Conservation (phyloP, 1,140 invertebrate species). For the Ptiloglossa arizonensis region DNA sequence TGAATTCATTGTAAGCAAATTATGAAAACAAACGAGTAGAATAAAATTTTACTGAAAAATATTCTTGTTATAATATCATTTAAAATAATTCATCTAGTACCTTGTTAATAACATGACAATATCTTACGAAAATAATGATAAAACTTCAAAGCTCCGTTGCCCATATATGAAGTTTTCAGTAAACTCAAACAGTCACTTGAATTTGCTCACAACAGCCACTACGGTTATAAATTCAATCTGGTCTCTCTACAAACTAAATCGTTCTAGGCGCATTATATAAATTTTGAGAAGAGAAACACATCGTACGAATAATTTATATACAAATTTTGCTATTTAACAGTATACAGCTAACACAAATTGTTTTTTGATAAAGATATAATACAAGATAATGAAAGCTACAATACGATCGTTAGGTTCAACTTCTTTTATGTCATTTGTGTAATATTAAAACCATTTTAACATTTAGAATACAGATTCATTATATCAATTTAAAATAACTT, state of each 20-base stretch:
- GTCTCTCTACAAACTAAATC: conserved; percentile 2
- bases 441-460: too few relatives aligned
- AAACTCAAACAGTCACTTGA: conserved; percentile 71
- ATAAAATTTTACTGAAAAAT: conserved; percentile 20
- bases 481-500: too few relatives aligned
- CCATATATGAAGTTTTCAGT: conserved; percentile 78
- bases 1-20: conserved; percentile 11
- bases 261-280: neutral
- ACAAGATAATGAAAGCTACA: neutral
- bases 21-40: conserved; percentile 10
- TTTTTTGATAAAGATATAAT: neutral
- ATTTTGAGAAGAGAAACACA: neutral
- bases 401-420: neutral
- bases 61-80: conserved; percentile 20
- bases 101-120: conserved; percentile 53
- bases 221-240: conserved; percentile 17
- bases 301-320: neutral
- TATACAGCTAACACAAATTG: neutral
- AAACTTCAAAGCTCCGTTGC: conserved; percentile 70
- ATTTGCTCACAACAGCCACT: conserved; percentile 55
- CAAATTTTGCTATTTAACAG: neutral
- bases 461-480: too few relatives aligned
- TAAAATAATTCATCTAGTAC: conserved; percentile 15
- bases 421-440: too few relatives aligned
- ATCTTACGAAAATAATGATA: conserved; percentile 55